phyloP scores from a whole-genome alignment of 64 coral and sea anemone species.

The Pachyseris speciosa region DNA sequence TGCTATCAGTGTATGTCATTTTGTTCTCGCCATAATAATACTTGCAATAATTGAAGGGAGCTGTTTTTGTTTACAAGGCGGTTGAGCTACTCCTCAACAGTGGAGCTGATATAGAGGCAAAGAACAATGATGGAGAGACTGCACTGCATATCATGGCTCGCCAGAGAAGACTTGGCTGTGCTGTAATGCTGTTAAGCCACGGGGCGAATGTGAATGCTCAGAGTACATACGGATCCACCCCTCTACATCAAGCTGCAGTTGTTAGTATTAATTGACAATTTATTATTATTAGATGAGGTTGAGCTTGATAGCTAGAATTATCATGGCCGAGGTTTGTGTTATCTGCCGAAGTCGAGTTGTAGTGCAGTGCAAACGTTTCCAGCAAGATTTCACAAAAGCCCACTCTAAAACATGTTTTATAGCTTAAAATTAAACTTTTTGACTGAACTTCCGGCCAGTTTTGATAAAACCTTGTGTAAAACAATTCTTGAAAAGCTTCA shows the following conservation, averaged over 20 bases:
- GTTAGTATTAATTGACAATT: not conserved
- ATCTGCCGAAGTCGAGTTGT: too few species aligned
- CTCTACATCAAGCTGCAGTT: conserved; percentile 81
- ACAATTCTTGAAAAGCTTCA: too few species aligned
- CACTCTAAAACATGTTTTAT: too few species aligned
- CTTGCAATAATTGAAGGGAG: not conserved
- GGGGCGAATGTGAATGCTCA: conserved; percentile 80
- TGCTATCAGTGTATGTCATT: too few species aligned
- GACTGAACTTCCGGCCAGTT: too few species aligned
- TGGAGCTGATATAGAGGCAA: conserved; percentile 88
- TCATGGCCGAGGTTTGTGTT: too few species aligned
- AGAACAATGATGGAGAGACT: conserved; percentile 86
- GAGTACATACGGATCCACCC: conserved; percentile 59
- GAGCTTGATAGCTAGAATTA: too few species aligned
- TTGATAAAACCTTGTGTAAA: too few species aligned
- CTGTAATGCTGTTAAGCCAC: conserved; percentile 66
- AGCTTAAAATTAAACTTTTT: too few species aligned
- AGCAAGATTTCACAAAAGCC: too few species aligned
- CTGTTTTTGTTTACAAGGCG: conserved; percentile 16
- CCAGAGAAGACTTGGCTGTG: conserved; percentile 79
- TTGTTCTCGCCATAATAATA: not conserved
- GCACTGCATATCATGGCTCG: conserved; percentile 91
- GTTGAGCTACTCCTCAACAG: conserved; percentile 74
- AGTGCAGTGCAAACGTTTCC: too few species aligned
- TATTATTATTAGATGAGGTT: not conserved